These are phyloP conservation scores for Hymenopus coronatus DNA, from an alignment of 2,888 invertebrate genomes.

Conservation along the genomic window DNA sequence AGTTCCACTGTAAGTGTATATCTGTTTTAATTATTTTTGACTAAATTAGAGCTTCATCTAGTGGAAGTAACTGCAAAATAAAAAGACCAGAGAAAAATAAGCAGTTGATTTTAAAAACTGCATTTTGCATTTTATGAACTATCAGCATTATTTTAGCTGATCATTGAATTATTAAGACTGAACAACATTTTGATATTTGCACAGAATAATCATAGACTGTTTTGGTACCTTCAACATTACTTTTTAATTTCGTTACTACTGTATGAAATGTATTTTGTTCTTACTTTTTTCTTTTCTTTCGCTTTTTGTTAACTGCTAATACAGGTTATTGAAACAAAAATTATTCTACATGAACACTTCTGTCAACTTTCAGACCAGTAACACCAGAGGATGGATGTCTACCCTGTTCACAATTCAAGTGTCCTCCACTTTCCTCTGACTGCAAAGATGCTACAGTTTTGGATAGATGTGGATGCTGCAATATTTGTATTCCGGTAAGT, in stretches of 20 bases:
- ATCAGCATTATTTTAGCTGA: no score
- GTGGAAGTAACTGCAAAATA: no score
- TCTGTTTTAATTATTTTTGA: not conserved
- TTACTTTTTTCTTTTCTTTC: not conserved
- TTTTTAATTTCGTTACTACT: no score
- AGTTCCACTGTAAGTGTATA: not conserved
- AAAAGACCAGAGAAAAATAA: no score
- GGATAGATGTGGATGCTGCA: not conserved
- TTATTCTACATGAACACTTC: not conserved
- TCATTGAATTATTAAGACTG: no score
- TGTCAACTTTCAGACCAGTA: not conserved
- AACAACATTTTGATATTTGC: no score
- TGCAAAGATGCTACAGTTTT: not conserved
- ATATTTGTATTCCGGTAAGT: not conserved
- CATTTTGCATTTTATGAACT: no score
- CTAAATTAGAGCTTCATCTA: no score
- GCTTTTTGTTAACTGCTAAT: not conserved
- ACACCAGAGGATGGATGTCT: not conserved
- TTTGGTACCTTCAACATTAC: no score
- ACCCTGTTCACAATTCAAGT: not conserved
- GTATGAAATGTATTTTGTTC: no score
- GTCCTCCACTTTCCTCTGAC: not conserved
- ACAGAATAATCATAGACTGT: no score
- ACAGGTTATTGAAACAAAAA: not conserved
- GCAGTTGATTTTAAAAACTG: no score